A percentile compares a stretch with the other conserved stretches of the same genome.
phyloP scores from a whole-genome alignment of 2,888 invertebrate genomes.

The Toxonevra muliebris region DNA sequence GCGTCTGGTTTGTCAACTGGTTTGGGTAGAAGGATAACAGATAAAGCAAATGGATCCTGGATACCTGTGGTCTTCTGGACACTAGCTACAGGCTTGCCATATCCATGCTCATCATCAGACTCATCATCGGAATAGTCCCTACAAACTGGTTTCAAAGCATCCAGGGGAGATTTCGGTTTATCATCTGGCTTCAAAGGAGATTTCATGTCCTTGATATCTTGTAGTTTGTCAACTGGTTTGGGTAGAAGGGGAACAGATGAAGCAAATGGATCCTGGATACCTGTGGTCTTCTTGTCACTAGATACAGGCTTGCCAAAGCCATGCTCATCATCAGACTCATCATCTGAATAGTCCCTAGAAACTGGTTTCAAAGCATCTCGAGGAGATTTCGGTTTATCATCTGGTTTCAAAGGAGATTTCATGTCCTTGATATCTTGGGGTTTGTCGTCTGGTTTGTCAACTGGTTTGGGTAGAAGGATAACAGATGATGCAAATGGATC shows the following conservation, averaged over 20 bases:
- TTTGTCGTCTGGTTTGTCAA: constrained; percentile 23
- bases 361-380: background rate
- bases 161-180: background rate
- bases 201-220: background rate
- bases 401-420: background rate
- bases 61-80: too few species aligned
- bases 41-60: too few species aligned
- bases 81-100: background rate
- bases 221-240: constrained; percentile 21
- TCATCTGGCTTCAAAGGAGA: background rate
- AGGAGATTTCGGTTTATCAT: background rate
- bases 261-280: background rate
- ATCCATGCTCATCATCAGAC: constrained; percentile 5
- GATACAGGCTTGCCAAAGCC: background rate
- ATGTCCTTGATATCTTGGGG: too few species aligned
- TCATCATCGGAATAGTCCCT: constrained; percentile 11
- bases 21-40: background rate
- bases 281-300: too few species aligned
- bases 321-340: background rate
- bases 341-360: background rate
- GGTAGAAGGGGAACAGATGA: constrained; percentile 8
- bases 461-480: constrained; percentile 9
- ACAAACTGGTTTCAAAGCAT: background rate
- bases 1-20: constrained; percentile 21
- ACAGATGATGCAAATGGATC: too few species aligned